phyloP scores from a whole-genome alignment of 2,113 vertebrate genomes.

The Cepphus grylle region DNA sequence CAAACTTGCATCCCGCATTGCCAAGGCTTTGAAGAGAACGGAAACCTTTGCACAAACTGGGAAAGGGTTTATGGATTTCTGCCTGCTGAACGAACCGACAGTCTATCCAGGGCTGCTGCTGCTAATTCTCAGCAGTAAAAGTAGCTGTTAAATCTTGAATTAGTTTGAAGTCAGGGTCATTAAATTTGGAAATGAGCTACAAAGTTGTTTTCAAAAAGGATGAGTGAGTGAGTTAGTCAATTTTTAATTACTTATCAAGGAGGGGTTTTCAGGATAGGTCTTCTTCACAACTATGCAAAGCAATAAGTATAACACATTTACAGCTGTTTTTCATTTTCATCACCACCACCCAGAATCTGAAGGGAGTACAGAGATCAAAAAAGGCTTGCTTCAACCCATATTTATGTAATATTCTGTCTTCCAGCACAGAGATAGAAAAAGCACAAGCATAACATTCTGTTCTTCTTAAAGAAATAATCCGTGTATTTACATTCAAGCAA shows the following conservation, averaged over 20 bases:
- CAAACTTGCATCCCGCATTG: neutral
- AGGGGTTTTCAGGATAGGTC: neutral
- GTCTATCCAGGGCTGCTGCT: neutral
- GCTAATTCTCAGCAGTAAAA: neutral
- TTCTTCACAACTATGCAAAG: neutral
- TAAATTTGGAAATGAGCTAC: neutral
- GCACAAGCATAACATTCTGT: neutral
- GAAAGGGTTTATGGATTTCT: neutral
- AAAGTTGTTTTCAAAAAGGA: constrained; percentile 13
- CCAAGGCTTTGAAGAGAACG: neutral
- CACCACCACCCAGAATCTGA: neutral
- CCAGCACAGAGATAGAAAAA: neutral
- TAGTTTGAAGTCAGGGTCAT: constrained; percentile 15
- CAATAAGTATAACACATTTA: neutral
- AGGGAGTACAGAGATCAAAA: neutral
- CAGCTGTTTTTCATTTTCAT: neutral
- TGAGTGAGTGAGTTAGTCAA: neutral
- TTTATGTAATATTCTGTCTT: neutral
- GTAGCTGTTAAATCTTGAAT: neutral
- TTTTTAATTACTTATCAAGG: constrained; percentile 37
- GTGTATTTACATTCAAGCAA: neutral
- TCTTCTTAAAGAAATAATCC: neutral
- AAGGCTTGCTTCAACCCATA: neutral
- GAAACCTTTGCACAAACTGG: neutral
- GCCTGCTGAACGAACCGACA: neutral